A percentile compares a stretch with the other conserved stretches of the same genome.
phyloP scores from a whole-genome alignment of 2,888 invertebrate species.

The Cryptus viduatorius region DNA sequence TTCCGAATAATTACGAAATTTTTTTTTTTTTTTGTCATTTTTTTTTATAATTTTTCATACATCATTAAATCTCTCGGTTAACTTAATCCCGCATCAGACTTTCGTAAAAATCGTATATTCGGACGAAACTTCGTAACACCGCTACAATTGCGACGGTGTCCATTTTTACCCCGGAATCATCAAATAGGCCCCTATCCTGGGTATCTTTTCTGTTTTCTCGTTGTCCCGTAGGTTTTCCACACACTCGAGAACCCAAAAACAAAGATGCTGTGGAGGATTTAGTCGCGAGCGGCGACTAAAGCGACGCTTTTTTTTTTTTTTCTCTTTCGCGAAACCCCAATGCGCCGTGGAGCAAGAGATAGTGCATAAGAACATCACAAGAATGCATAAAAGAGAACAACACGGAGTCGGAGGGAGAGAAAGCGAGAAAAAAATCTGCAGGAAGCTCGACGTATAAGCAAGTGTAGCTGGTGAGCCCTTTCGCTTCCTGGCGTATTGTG shows the following conservation, averaged over 20 bases:
- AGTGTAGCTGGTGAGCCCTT: slow-evolving; percentile 10
- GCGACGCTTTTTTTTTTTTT: slow-evolving; percentile 29
- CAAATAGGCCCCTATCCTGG: background rate
- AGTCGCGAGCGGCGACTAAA: background rate
- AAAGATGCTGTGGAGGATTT: slow-evolving; percentile 67
- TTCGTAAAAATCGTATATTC: background rate
- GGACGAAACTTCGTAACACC: background rate
- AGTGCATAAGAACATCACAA: slow-evolving; percentile 18
- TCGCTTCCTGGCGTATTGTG: slow-evolving; percentile 70
- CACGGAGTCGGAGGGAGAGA: background rate
- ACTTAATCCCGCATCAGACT: background rate
- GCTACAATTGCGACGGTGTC: background rate
- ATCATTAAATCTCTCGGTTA: too few species aligned
- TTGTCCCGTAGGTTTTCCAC: slow-evolving; percentile 72
- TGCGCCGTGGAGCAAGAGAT: background rate
- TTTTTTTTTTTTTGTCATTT: too few species aligned
- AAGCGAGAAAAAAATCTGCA: background rate
- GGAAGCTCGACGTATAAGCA: background rate
- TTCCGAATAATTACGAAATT: too few species aligned
- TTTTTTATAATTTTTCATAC: too few species aligned
- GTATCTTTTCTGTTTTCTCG: slow-evolving; percentile 18
- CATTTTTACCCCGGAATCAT: slow-evolving; percentile 32
- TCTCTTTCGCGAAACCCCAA: too few species aligned
- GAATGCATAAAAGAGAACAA: slow-evolving; percentile 15
- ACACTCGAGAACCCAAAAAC: slow-evolving; percentile 77